Percentiles rank a stretch among this genome's conserved stretches.
Evolutionary conservation across 2,888 invertebrate genomes (phyloP).

Genomic region (Drosophila bunnanda): DNA sequence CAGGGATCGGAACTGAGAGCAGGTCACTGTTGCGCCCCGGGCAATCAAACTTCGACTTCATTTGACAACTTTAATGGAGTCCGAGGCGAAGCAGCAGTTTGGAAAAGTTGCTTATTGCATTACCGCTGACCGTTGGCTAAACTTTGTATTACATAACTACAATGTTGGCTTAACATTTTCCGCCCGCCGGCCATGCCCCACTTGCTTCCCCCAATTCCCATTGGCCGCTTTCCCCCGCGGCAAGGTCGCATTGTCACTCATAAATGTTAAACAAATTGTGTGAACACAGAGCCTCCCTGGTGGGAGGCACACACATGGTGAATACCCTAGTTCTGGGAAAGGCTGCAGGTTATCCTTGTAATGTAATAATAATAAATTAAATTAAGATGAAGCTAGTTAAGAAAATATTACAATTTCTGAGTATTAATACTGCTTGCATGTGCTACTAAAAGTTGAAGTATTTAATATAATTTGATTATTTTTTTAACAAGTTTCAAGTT

Average conservation of each 20-base stretch:
- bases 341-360: neutral
- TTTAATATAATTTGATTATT: too few species aligned
- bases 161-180: slow-evolving; percentile 26
- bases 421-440: neutral
- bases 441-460: too few species aligned
- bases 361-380: neutral
- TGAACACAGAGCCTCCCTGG: neutral
- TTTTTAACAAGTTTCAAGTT: too few species aligned
- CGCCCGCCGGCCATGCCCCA: neutral
- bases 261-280: slow-evolving; percentile 50
- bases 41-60: slow-evolving; percentile 76
- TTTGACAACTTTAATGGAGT: slow-evolving; percentile 78
- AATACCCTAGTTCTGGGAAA: slow-evolving; percentile 2
- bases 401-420: neutral
- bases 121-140: slow-evolving; percentile 50
- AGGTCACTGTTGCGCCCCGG: slow-evolving; percentile 37
- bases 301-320: neutral
- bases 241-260: slow-evolving; percentile 46
- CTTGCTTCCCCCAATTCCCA: neutral
- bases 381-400: neutral
- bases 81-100: slow-evolving; percentile 62
- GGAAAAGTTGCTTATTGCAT: slow-evolving; percentile 65
- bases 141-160: slow-evolving; percentile 51
- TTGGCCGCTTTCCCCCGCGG: slow-evolving; percentile 4
- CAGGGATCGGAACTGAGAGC: slow-evolving; percentile 8